phyloP scores from a whole-genome alignment of 2,797 vertebrate species.

The Cyprinodon diabolis region DNA sequence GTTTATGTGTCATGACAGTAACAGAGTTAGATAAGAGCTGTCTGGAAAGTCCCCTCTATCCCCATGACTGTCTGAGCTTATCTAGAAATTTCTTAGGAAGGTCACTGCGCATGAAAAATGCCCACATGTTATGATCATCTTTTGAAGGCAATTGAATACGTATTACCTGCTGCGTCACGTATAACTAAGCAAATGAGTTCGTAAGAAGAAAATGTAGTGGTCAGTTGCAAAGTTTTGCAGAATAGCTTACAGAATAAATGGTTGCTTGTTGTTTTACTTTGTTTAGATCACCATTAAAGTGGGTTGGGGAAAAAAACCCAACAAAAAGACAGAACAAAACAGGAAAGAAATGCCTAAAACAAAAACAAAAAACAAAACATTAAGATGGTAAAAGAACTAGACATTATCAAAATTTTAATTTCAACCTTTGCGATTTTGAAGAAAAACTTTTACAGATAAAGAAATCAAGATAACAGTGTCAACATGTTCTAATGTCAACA shows the following conservation, averaged over 20 bases:
- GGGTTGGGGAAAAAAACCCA: neutral
- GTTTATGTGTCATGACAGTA: constrained; percentile 39
- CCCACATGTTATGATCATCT: constrained; percentile 5
- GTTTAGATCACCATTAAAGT: neutral
- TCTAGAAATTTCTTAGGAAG: constrained; percentile 33
- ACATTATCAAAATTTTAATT: neutral
- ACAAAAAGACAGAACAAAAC: too few relatives aligned
- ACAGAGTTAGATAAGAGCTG: constrained; percentile 57
- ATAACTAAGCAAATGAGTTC: neutral
- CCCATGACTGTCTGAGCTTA: constrained; percentile 29
- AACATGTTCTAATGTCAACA: neutral
- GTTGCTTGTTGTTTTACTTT: neutral
- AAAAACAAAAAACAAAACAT: neutral
- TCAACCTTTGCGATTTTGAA: neutral
- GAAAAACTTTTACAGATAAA: neutral
- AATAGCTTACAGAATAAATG: too few relatives aligned
- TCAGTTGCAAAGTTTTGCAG: too few relatives aligned
- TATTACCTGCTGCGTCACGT: neutral
- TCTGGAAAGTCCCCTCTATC: constrained; percentile 43
- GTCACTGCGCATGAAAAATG: constrained; percentile 10
- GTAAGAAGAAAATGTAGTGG: too few relatives aligned
- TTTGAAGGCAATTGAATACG: neutral
- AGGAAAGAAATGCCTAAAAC: neutral
- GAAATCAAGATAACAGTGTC: neutral
- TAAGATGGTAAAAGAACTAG: too few relatives aligned